Percentiles rank a stretch among this genome's conserved stretches.
These are phyloP conservation scores for Diplodus sargus DNA, from an alignment of 2,797 vertebrate genomes.

Conservation along the genomic window DNA sequence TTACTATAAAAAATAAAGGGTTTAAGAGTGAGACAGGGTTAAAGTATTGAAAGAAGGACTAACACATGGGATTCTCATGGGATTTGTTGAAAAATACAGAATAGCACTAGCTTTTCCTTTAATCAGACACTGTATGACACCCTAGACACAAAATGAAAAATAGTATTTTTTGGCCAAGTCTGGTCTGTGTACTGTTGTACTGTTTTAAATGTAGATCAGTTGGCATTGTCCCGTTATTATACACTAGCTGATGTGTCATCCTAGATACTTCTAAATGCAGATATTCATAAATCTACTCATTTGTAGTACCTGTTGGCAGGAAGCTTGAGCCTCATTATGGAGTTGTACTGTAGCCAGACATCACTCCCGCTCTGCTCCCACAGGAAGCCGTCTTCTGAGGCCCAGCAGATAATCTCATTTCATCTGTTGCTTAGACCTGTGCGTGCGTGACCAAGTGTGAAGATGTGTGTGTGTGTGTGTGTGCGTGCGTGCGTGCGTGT, in stretches of 20 bases:
- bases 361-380: conserved; percentile 52
- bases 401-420: conserved; percentile 66
- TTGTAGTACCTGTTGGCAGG: conserved; percentile 58
- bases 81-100: conserved; percentile 14
- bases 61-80: conserved; percentile 3
- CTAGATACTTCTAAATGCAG: conserved; percentile 4
- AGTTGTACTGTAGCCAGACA: conserved; percentile 66
- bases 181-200: not conserved
- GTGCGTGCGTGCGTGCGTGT: conserved; percentile 53
- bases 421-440: conserved; percentile 66
- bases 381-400: conserved; percentile 52
- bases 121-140: not conserved
- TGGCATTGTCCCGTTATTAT: not conserved
- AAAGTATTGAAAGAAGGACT: not conserved
- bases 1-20: not conserved
- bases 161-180: not conserved
- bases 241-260: not conserved
- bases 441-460: conserved; percentile 59
- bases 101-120: not conserved
- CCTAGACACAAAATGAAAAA: not conserved
- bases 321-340: conserved; percentile 58
- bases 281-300: not conserved
- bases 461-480: conserved; percentile 36
- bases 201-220: not conserved
- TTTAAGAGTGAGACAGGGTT: not conserved